Evolutionary conservation across 2,113 vertebrate genomes (phyloP), one percentile per base, ranked within the genome.

Genomic region (Misgurnus mizolepis): DNA sequence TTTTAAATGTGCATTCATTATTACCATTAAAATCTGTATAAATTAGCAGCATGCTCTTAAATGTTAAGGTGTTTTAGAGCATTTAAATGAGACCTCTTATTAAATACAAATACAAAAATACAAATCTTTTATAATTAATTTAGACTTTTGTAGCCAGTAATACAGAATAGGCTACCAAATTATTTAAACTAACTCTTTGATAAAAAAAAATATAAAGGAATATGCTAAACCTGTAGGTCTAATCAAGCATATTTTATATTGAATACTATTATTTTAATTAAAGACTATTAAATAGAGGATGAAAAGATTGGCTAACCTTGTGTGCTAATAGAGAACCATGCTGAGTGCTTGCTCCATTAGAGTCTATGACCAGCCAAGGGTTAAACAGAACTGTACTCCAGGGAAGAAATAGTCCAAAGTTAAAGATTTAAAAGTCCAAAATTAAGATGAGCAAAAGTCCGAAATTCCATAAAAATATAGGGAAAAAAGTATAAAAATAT

Each of bases 271-370:
- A 0, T 34, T 62, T 61, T 15, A 15, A 64, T 62, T 11, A 34
- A 45, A 7, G 6, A 60, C 5, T 60, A 17, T 22, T 68, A 22
- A 8, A 47, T 39, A 61, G 34, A 81, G 17, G 69, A 66, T 15
- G 69, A 82, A 71, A 83, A 87, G 67, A 72, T 12, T 55, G 85
- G 82, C 80, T 71, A 60, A 85, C 83, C 83, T 85, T 64, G n/a
- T 18, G 6, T 58, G 73, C 65, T 70, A 75, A 58, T 40, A 43
- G 14, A 84, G 56, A 76, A 47, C 41, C 65, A 75, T 81, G 70
- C 60, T 10, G n/a, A 18, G 14, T 67, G 39, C 67, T 60, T 4
- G n/a, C 34, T 70, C 76, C 83, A 82, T 84, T 39, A 56, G 47
- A 56, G 65, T 11, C 18, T n/a, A 34, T 49, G 10, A 65, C 40